Evolutionary conservation across 2,888 invertebrate genomes (phyloP).

Genomic region (Hirtodrosophila histrioides): DNA sequence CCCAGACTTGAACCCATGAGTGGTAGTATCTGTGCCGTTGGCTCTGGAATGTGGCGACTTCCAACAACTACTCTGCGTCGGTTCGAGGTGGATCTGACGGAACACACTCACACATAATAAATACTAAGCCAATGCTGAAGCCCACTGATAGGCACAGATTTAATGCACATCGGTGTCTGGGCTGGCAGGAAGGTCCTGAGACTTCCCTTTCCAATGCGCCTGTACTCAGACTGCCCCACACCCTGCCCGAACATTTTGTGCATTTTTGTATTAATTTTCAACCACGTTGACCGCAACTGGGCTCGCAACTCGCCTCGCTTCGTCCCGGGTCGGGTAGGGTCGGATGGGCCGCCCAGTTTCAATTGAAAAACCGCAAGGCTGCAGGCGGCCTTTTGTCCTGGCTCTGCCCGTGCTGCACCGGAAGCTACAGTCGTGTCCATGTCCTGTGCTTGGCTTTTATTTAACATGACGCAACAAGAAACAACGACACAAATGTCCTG

Average conservation of each 20-base stretch:
- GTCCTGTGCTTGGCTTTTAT: slow-evolving; percentile 76
- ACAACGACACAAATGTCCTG: slow-evolving; percentile 66
- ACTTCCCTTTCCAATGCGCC: slow-evolving; percentile 45
- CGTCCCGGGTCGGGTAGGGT: slow-evolving; percentile 8
- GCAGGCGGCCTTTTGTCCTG: slow-evolving; percentile 55
- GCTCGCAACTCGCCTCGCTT: slow-evolving; percentile 16
- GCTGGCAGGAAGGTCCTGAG: slow-evolving; percentile 43
- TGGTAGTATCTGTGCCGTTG: slow-evolving; percentile 41
- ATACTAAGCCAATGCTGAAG: background rate
- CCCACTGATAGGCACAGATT: slow-evolving; percentile 6
- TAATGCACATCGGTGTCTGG: slow-evolving; percentile 11
- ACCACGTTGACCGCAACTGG: slow-evolving; percentile 54
- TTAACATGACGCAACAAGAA: slow-evolving; percentile 78
- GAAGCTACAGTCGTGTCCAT: slow-evolving; percentile 63
- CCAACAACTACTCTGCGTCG: slow-evolving; percentile 7
- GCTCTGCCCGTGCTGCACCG: slow-evolving; percentile 47
- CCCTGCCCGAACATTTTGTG: slow-evolving; percentile 34
- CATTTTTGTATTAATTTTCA: slow-evolving; percentile 65
- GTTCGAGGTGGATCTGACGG: slow-evolving; percentile 3
- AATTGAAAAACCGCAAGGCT: slow-evolving; percentile 77
- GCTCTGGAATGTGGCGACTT: slow-evolving; percentile 41
- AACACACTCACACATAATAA: background rate
- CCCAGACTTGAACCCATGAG: slow-evolving; percentile 36
- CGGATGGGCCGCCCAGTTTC: slow-evolving; percentile 43
- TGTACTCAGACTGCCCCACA: slow-evolving; percentile 10